Conservation (phyloP, 53 echinoderm and acorn worm species). For the Henricia sp. region DNA sequence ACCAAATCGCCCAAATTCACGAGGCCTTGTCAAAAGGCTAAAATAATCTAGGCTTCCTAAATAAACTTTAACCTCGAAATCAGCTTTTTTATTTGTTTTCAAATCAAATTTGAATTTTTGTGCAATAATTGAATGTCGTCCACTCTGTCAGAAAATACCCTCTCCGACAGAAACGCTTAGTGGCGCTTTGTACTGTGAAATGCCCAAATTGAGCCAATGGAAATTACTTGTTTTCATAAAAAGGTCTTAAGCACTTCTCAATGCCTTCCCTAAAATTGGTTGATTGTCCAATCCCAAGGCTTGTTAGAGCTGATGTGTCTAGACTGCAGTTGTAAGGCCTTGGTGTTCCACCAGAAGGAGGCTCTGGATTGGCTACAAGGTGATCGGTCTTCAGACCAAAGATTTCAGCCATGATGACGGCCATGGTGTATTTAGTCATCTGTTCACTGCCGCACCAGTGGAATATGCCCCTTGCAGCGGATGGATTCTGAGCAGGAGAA, state of each 20-base stretch:
- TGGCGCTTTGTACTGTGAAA: too few species aligned
- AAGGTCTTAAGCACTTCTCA: constrained; percentile 66
- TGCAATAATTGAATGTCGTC: too few species aligned
- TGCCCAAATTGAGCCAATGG: too few species aligned
- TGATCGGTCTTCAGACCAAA: constrained; percentile 76
- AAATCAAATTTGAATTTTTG: too few species aligned
- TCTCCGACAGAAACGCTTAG: too few species aligned
- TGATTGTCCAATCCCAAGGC: constrained; percentile 67
- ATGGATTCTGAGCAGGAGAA: constrained; percentile 71
- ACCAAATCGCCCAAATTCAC: too few species aligned
- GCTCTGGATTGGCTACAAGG: constrained; percentile 63
- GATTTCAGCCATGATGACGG: constrained; percentile 68
- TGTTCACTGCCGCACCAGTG: constrained; percentile 83
- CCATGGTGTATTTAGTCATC: constrained; percentile 80
- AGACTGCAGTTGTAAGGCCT: constrained; percentile 74
- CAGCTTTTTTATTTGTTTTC: too few species aligned
- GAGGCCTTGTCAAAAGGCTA: too few species aligned
- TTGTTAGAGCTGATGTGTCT: constrained; percentile 59
- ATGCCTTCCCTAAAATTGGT: constrained; percentile 78
- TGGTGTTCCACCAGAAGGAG: constrained; percentile 71
- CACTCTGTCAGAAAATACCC: too few species aligned
- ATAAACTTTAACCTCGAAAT: too few species aligned
- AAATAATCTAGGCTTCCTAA: too few species aligned
- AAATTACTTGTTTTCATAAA: constrained; percentile 39
- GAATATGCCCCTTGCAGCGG: constrained; percentile 68